These are phyloP conservation scores for Trematomus loennbergii DNA, from an alignment of 2,113 vertebrate genomes.

Conservation along the genomic window DNA sequence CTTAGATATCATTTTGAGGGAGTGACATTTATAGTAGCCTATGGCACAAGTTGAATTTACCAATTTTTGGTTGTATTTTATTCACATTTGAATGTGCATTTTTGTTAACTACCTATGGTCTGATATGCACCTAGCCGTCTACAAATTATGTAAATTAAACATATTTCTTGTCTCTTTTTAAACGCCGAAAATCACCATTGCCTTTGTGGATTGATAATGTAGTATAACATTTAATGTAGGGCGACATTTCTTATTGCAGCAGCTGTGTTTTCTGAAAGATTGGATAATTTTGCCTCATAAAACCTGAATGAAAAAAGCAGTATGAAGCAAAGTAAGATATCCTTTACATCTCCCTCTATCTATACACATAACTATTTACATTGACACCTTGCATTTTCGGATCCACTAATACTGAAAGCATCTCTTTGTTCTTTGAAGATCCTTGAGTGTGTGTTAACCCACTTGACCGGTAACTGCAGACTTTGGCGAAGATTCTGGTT, in stretches of 20 bases:
- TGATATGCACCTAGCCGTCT: too few relatives aligned
- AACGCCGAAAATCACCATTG: too few relatives aligned
- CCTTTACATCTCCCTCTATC: slow-evolving; percentile 36
- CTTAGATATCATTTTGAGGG: background rate
- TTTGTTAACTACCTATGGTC: too few relatives aligned
- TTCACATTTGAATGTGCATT: background rate
- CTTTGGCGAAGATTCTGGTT: slow-evolving; percentile 56
- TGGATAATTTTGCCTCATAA: slow-evolving; percentile 3
- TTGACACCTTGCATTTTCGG: slow-evolving; percentile 30
- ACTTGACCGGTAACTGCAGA: slow-evolving; percentile 25
- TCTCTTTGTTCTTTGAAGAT: background rate
- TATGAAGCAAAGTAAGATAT: slow-evolving; percentile 25
- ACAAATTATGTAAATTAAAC: too few relatives aligned
- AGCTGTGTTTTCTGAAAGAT: background rate
- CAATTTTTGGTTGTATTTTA: background rate
- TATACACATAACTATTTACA: slow-evolving; percentile 55
- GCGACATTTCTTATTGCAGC: slow-evolving; percentile 33
- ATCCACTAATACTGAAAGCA: slow-evolving; percentile 60
- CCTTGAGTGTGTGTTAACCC: background rate
- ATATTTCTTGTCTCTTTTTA: too few relatives aligned
- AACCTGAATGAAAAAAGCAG: slow-evolving; percentile 11
- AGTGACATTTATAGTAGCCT: background rate
- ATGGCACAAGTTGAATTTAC: slow-evolving; percentile 22
- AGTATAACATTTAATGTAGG: background rate
- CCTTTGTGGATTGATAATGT: too few relatives aligned